Conservation (phyloP, 2,888 invertebrate species). For the Gnatocerus cornutus region DNA sequence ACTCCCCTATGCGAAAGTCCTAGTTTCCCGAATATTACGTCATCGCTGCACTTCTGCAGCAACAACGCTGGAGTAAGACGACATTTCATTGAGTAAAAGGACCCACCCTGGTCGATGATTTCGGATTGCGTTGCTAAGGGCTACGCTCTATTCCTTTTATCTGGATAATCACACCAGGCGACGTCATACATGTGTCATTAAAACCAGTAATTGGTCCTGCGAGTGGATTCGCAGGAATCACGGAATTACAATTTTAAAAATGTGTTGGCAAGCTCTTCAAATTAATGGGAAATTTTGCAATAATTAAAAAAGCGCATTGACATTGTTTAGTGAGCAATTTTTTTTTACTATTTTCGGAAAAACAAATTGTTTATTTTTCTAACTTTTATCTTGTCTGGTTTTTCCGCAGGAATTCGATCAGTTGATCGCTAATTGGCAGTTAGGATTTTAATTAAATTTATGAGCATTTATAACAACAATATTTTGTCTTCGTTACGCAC, state of each 20-base stretch:
- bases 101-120: slow-evolving; percentile 48
- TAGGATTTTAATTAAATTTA: too few relatives aligned
- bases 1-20: neutral
- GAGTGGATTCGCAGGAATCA: neutral
- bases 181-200: slow-evolving; percentile 34
- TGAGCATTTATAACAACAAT: too few relatives aligned
- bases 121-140: slow-evolving; percentile 40
- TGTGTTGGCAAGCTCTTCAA: neutral
- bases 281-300: slow-evolving; percentile 10
- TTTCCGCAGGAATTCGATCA: too few relatives aligned
- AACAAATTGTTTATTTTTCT: too few relatives aligned
- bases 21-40: slow-evolving; percentile 20
- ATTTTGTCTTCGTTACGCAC: too few relatives aligned
- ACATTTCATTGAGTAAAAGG: slow-evolving; percentile 46
- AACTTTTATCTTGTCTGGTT: too few relatives aligned
- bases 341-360: too few relatives aligned
- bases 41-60: slow-evolving; percentile 40
- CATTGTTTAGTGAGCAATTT: too few relatives aligned
- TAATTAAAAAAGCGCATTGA: slow-evolving; percentile 15
- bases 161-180: slow-evolving; percentile 21
- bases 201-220: slow-evolving; percentile 11
- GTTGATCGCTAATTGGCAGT: too few relatives aligned
- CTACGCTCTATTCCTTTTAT: slow-evolving; percentile 35
- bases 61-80: slow-evolving; percentile 30
- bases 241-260: neutral